Evolutionary conservation across 2,113 vertebrate species (phyloP).

Genomic region (Elaphurus davidianus): DNA sequence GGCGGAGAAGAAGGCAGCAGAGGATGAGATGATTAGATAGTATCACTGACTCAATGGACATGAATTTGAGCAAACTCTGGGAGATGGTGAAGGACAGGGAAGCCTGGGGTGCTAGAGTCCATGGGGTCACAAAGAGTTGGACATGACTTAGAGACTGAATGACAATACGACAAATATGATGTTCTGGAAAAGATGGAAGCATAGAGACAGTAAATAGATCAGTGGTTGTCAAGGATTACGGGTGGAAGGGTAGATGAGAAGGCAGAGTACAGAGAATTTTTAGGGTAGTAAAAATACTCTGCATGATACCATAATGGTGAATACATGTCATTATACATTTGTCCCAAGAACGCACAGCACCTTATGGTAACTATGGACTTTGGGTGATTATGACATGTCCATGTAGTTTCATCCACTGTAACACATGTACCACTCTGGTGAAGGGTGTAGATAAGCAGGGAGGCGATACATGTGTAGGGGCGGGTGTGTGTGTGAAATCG

Average conservation of each 20-base stretch:
- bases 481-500: background rate
- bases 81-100: too few relatives aligned
- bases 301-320: background rate
- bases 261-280: background rate
- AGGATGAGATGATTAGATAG: too few relatives aligned
- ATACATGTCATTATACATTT: background rate
- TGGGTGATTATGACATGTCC: background rate
- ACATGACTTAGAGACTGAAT: background rate
- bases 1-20: too few relatives aligned
- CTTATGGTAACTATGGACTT: background rate
- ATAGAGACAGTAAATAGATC: background rate
- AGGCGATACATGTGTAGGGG: background rate
- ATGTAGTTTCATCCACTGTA: background rate
- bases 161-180: background rate
- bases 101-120: too few relatives aligned
- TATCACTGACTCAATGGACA: too few relatives aligned
- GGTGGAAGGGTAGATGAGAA: background rate
- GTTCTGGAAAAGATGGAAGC: background rate
- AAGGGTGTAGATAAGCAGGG: background rate
- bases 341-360: background rate
- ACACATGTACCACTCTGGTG: background rate
- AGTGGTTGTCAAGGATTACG: background rate
- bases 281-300: background rate
- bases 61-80: too few relatives aligned
- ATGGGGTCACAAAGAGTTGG: background rate